Evolutionary conservation across 2,113 vertebrate species (phyloP).

Genomic region (Psettodes erumei): DNA sequence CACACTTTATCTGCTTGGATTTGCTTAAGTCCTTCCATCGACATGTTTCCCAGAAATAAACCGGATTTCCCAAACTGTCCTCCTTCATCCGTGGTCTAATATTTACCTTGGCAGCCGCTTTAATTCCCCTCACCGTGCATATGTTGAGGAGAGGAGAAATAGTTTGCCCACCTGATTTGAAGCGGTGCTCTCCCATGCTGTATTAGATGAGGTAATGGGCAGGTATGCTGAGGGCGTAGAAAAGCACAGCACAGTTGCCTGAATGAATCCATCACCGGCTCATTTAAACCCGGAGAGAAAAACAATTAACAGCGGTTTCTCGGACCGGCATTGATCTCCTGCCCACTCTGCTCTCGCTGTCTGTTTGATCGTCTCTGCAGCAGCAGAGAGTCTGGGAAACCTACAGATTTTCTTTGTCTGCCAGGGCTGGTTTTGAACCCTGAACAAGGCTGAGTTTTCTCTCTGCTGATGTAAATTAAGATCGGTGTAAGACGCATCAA

Average conservation of each 20-base stretch:
- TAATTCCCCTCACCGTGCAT: slow-evolving; percentile 40
- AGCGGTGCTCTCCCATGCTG: neutral
- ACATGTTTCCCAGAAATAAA: slow-evolving; percentile 40
- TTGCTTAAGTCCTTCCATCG: slow-evolving; percentile 33
- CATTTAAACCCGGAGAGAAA: slow-evolving; percentile 47
- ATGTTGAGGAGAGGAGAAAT: slow-evolving; percentile 15
- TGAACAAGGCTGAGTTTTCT: neutral
- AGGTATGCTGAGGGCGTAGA: slow-evolving; percentile 1
- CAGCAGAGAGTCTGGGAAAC: neutral
- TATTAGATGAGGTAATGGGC: slow-evolving; percentile 13
- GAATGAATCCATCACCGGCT: slow-evolving; percentile 50
- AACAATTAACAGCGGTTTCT: slow-evolving; percentile 45
- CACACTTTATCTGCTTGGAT: slow-evolving; percentile 46
- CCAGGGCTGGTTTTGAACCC: slow-evolving; percentile 6
- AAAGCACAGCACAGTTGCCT: slow-evolving; percentile 30
- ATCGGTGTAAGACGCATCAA: neutral
- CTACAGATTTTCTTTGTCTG: slow-evolving; percentile 13
- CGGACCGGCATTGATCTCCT: slow-evolving; percentile 53
- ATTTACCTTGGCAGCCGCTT: slow-evolving; percentile 45
- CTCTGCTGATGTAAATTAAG: slow-evolving; percentile 6
- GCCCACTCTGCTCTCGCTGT: neutral
- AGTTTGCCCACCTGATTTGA: slow-evolving; percentile 37
- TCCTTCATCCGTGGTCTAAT: slow-evolving; percentile 45
- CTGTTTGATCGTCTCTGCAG: slow-evolving; percentile 18
- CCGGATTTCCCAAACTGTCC: slow-evolving; percentile 33